A percentile compares a stretch with the other conserved stretches of the same genome.
phyloP scores from a whole-genome alignment of 2,797 vertebrate species.

The Notolabrus celidotus region DNA sequence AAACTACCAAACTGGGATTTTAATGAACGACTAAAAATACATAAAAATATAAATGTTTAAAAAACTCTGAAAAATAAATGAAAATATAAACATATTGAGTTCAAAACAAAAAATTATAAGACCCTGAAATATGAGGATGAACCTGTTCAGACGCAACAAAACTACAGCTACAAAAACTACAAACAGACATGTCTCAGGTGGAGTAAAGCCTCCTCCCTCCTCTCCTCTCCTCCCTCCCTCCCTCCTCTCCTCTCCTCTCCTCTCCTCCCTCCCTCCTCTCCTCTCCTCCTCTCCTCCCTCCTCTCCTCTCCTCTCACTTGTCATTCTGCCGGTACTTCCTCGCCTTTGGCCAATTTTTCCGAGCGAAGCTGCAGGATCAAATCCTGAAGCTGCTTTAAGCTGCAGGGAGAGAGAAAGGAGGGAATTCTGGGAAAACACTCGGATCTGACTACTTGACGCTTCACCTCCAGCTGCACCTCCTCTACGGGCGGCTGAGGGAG shows the following conservation, averaged over 20 bases:
- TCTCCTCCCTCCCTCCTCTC: neutral
- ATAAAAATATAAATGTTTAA: too few species aligned
- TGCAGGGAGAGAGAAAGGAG: constrained; percentile 28
- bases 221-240: neutral
- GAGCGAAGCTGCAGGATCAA: constrained; percentile 50
- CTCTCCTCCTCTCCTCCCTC: neutral
- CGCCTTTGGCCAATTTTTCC: constrained; percentile 47
- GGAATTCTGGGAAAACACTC: constrained; percentile 57
- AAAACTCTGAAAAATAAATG: too few species aligned
- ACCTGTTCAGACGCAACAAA: too few species aligned
- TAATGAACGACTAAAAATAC: too few species aligned
- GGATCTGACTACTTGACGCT: constrained; percentile 36
- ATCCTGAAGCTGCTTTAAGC: constrained; percentile 56
- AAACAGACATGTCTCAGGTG: neutral
- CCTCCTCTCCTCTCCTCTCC: too few species aligned
- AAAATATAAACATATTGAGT: too few species aligned
- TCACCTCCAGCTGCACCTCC: constrained; percentile 43
- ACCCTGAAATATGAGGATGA: too few species aligned
- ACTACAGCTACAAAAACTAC: too few species aligned
- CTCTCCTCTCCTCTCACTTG: constrained; percentile 23
- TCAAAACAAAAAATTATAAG: neutral
- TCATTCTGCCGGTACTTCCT: constrained; percentile 43
- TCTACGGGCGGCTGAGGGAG: neutral
- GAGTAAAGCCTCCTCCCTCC: too few species aligned
- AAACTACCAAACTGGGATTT: neutral